A percentile compares a stretch with the other conserved stretches of the same genome.
Evolutionary conservation across 2,888 invertebrate genomes (phyloP).

Genomic region (Phengaris alcon): DNA sequence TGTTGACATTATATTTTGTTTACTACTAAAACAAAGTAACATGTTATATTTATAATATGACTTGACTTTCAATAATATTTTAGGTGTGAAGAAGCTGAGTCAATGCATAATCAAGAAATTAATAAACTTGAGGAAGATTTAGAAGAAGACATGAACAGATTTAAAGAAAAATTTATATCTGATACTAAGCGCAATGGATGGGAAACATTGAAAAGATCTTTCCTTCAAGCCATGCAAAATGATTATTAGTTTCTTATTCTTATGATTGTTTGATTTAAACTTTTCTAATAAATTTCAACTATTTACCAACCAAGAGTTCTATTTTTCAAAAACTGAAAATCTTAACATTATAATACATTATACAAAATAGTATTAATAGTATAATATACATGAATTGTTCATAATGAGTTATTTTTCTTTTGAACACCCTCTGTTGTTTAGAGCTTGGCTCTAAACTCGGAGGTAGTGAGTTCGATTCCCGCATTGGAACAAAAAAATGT

Average conservation of each 20-base stretch:
- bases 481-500: too few species aligned
- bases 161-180: slow-evolving; percentile 60
- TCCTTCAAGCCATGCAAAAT: slow-evolving; percentile 65
- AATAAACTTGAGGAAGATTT: slow-evolving; percentile 59
- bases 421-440: too few species aligned
- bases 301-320: not conserved
- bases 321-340: not conserved
- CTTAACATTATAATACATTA: not conserved
- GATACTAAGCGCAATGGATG: slow-evolving; percentile 63
- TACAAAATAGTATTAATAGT: not conserved
- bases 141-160: slow-evolving; percentile 57
- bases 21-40: not conserved
- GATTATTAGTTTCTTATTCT: slow-evolving; percentile 50
- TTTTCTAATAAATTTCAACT: not conserved
- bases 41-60: slow-evolving; percentile 6
- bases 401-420: too few species aligned
- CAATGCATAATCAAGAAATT: slow-evolving; percentile 53
- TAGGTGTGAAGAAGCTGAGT: slow-evolving; percentile 61
- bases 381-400: not conserved
- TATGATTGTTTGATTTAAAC: slow-evolving; percentile 4
- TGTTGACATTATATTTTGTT: not conserved
- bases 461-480: too few species aligned
- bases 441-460: too few species aligned
- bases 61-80: slow-evolving; percentile 33
- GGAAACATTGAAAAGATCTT: slow-evolving; percentile 59